Percentiles rank a stretch among this genome's conserved stretches.
Conservation (phyloP, 1,140 invertebrate species). For the Lepidotrigona ventralis region DNA sequence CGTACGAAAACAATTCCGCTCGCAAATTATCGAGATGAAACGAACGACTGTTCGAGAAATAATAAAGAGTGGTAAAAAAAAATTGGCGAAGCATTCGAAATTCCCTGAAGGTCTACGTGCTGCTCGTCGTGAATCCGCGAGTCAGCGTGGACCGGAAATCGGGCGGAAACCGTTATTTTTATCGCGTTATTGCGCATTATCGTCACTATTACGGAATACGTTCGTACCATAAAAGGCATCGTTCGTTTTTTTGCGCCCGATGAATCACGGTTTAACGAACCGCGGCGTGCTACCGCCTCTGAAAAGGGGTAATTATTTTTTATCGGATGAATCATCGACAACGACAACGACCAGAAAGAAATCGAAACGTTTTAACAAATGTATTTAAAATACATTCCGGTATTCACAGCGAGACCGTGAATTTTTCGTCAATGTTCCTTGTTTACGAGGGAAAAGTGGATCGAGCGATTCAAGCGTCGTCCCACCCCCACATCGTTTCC, state of each 20-base stretch:
- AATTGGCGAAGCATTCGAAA: neutral
- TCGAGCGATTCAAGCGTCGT: no score
- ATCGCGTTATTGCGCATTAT: constrained; percentile 6
- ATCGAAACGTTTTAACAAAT: constrained; percentile 7
- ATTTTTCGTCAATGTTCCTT: neutral
- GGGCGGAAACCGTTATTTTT: neutral
- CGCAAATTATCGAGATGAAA: no score
- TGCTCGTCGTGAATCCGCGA: neutral
- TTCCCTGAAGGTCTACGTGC: neutral
- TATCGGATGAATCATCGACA: neutral
- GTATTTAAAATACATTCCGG: constrained; percentile 26
- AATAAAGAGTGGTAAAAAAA: neutral
- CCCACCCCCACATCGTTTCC: no score
- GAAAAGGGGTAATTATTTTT: constrained; percentile 25
- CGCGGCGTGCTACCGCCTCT: neutral
- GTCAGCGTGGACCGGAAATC: neutral
- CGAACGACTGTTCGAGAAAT: no score
- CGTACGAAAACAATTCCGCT: no score
- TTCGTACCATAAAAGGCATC: neutral
- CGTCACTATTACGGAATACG: neutral
- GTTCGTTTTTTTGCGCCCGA: neutral
- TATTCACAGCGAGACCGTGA: no score
- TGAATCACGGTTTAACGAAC: constrained; percentile 44
- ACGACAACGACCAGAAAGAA: no score
- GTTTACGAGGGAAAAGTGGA: neutral